A percentile compares a stretch with the other conserved stretches of the same genome.
Conservation (phyloP, 2,113 vertebrate species). For the Trogon surrucura region DNA sequence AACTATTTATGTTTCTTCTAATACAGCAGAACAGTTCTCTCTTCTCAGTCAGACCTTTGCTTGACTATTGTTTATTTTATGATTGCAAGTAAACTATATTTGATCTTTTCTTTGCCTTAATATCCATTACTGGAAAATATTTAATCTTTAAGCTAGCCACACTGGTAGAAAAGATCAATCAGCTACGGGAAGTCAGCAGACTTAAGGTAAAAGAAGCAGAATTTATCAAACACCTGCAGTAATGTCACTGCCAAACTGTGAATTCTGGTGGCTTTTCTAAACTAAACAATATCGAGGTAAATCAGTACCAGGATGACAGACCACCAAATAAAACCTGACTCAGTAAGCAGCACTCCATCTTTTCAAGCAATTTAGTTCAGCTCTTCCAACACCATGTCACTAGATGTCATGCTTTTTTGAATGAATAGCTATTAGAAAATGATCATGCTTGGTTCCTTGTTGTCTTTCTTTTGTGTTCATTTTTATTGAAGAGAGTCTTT, state of each 20-base stretch:
- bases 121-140: not conserved
- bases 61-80: not conserved
- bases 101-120: not conserved
- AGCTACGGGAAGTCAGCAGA: not conserved
- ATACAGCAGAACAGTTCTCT: not conserved
- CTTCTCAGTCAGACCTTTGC: not conserved
- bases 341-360: not conserved
- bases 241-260: not conserved
- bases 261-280: not conserved
- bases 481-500: not conserved
- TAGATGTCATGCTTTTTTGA: not conserved
- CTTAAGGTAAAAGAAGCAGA: not conserved
- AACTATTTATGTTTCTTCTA: not conserved
- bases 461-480: not conserved
- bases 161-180: not conserved
- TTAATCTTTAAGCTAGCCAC: not conserved
- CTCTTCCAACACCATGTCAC: not conserved
- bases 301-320: not conserved
- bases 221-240: not conserved
- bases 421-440: not conserved
- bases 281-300: not conserved
- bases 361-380: not conserved
- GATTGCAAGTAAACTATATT: not conserved
- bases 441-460: not conserved
- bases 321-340: not conserved